These are phyloP conservation scores for Helicolenus hilgendorfi DNA, from an alignment of 2,797 vertebrate genomes.

Conservation along the genomic window DNA sequence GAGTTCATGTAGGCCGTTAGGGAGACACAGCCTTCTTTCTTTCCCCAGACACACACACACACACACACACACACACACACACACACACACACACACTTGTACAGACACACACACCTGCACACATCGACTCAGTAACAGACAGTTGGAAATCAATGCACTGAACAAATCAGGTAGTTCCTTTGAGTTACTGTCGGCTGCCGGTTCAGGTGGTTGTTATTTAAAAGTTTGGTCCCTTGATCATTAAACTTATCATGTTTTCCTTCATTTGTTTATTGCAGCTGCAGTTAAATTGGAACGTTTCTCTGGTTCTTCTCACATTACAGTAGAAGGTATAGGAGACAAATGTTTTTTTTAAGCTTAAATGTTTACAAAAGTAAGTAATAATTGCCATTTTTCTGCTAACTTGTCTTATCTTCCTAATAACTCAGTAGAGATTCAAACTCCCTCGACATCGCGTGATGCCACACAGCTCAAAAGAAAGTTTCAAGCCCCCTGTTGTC, in stretches of 20 bases:
- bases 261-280: background rate
- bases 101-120: slow-evolving; percentile 6
- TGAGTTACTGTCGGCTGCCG: slow-evolving; percentile 6
- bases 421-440: background rate
- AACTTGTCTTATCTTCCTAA: background rate
- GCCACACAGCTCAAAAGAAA: background rate
- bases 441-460: background rate
- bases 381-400: background rate
- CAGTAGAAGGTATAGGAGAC: background rate
- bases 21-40: slow-evolving; percentile 31
- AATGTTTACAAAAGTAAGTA: background rate
- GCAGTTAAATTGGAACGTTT: background rate
- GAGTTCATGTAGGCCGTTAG: slow-evolving; percentile 44
- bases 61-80: slow-evolving; percentile 10
- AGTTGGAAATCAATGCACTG: slow-evolving; percentile 56
- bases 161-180: slow-evolving; percentile 42
- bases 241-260: slow-evolving; percentile 3
- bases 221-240: slow-evolving; percentile 54
- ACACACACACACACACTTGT: background rate
- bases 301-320: background rate
- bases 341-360: no score
- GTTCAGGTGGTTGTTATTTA: slow-evolving; percentile 49
- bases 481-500: background rate
- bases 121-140: slow-evolving; percentile 8
- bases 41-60: slow-evolving; percentile 1